Evolutionary conservation across 2,113 vertebrate genomes (phyloP), one percentile per base, ranked within the genome.

Genomic region (Boulengeromyrus knoepffleri): DNA sequence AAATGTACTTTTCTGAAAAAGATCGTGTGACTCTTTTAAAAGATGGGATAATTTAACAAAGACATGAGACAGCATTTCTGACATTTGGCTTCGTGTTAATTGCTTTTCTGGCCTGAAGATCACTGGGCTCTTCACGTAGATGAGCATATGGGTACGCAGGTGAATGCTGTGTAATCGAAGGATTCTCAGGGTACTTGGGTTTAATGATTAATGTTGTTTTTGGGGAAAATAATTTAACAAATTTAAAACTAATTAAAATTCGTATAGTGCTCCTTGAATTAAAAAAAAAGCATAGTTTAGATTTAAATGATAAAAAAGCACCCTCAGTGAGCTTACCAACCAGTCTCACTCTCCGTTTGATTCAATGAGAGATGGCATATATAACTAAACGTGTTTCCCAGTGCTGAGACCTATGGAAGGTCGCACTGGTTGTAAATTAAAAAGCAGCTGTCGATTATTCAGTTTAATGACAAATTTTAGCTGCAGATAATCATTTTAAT

Each of bases 391-490:
- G 17, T 83, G 7, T 83, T 83, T 21, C 77, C 77, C 42, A 42
- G 77, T 42, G 77, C 15, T 83, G 77, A 24, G 39, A 83, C 19
- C 31, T 45, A 42, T 47, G 21, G 39, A 42, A 80, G 74, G 83
- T 85, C 39, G 12, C 83, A 85, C 19, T 85, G 83, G 21, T 36
- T 42, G 21, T 42, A n/a, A 19, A 47, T 46, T 47, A 45, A 85
- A 84, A 85, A 85, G 83, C 21, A 85, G 83, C 83, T 85, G 45
- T 85, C 42, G n/a, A 85, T 85, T n/a, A 85, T 85, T 85, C 21
- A 47, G 3, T 49, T 85, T 85, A 47, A 47, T 85, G 5, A 39
- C 74, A 19, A 80, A 42, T 46, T 84, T n/a, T 85, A 85, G 42
- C 39, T 45, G 45, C 42, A 46, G 45, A 42, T 47, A 39, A 85